Base-by-base conservation (phyloP, 2,888 invertebrate species). In the Idaea dimidiata region DNA sequence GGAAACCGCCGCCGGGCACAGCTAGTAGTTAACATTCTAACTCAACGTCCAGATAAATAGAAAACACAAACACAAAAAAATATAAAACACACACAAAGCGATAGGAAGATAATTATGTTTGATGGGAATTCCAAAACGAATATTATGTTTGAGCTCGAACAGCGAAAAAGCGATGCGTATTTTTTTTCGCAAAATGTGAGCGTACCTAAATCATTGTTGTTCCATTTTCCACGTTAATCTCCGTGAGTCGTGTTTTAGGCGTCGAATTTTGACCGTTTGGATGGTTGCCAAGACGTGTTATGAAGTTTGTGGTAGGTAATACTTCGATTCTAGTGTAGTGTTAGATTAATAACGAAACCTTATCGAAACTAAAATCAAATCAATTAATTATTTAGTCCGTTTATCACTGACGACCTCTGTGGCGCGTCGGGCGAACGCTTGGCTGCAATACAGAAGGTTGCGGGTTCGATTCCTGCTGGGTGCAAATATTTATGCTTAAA, bases 151-250 rank as follows among this genome's bases (percentile, higher is more conserved):
- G 54, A 18, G 14, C 17, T 17, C 54, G 54, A 18, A 59, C 58
- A 59, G 43, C 16, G 43, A 17, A 54, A 64, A 60, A 59, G 54
- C 43, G 17, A 59, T 31, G 7, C 62, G 61, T 65, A 58, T 57
- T 67, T 68, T 64, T 67, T 66, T 57, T 43, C 17, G 56, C 54
- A 66, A 68, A 63, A 64, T 53, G 64, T 62, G 62, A 62, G 65
- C 59, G 59, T 62, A 56, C 65, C 62, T 72, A 65, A 68, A 68
- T 70, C 67, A 72, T 66, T 63, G 66, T 61, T 68, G 68, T 60
- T 55, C 66, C 64, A 72, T 66, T 70, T 69, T 67, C 65, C 54
- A 58, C 59, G 62, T 61, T 65, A 63, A 66, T 60, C 63, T 55
- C 59, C 58, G 62, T 60, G 63, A 56, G 60, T 57, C 60, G 57